Conservation (phyloP, 2,797 vertebrate species). For the Todus mexicanus region DNA sequence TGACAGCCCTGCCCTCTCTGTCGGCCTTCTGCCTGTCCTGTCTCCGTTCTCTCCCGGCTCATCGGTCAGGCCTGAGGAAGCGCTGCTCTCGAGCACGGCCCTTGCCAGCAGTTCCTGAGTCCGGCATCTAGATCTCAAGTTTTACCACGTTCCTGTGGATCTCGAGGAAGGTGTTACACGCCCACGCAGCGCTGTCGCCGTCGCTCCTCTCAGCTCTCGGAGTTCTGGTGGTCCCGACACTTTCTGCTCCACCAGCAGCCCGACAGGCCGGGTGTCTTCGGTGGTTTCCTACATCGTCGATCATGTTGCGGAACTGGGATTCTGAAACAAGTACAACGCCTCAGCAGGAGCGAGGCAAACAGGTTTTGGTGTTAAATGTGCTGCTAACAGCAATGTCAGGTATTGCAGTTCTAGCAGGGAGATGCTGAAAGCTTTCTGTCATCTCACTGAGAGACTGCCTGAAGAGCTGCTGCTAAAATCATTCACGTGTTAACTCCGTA, state of each 20-base stretch:
- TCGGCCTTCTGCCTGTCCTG: neutral
- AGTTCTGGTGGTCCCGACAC: neutral
- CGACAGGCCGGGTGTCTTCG: neutral
- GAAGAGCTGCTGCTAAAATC: neutral
- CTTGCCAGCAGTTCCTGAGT: neutral
- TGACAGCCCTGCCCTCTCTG: neutral
- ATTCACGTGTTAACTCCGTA: neutral
- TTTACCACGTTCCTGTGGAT: neutral
- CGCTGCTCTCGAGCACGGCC: neutral
- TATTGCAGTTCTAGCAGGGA: neutral
- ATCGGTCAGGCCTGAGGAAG: neutral
- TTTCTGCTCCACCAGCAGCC: neutral
- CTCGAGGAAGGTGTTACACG: neutral
- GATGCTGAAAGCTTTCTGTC: neutral
- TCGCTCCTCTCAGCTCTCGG: neutral
- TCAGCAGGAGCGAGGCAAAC: neutral
- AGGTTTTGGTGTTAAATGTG: neutral
- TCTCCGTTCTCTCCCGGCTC: neutral
- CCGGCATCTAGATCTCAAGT: neutral
- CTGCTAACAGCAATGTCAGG: neutral
- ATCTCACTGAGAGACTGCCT: neutral
- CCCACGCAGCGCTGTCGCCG: rapidly evolving
- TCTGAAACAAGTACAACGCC: neutral
- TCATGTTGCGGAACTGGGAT: neutral
- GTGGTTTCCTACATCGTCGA: neutral